A percentile compares a stretch with the other conserved stretches of the same genome.
Conservation (phyloP, 2,797 vertebrate species). For the Prionace glauca region DNA sequence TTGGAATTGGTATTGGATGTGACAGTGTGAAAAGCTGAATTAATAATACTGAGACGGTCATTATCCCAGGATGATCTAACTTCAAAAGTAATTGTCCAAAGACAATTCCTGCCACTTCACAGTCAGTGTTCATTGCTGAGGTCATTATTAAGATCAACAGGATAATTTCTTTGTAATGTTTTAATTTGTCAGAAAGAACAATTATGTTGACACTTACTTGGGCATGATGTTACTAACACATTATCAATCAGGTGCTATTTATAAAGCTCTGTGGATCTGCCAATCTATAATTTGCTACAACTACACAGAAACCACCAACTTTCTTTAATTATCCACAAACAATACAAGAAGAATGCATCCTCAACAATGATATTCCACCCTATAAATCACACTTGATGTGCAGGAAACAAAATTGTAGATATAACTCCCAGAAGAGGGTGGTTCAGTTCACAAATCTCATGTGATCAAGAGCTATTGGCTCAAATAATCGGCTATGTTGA, state of each 20-base stretch:
- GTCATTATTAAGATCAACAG: neutral
- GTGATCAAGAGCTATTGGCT: neutral
- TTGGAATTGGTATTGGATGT: neutral
- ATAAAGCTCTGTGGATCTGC: neutral
- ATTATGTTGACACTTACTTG: neutral
- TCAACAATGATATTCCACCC: neutral
- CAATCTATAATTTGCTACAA: neutral
- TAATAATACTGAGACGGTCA: neutral
- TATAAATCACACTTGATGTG: neutral
- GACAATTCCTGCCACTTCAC: neutral
- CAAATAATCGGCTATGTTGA: neutral
- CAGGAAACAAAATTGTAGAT: neutral
- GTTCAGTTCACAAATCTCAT: neutral
- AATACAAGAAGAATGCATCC: neutral
- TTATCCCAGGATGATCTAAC: neutral
- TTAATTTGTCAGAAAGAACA: conserved; percentile 3
- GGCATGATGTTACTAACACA: neutral
- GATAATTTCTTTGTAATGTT: neutral
- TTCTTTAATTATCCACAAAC: neutral
- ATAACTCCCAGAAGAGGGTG: neutral
- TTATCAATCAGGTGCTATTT: conserved; percentile 2
- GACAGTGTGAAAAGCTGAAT: neutral
- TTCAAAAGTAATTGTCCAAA: conserved; percentile 12
- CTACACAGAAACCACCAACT: neutral
- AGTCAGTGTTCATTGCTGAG: neutral